Conservation (phyloP, 23 tunicate species). For the Ciona savignyi region DNA sequence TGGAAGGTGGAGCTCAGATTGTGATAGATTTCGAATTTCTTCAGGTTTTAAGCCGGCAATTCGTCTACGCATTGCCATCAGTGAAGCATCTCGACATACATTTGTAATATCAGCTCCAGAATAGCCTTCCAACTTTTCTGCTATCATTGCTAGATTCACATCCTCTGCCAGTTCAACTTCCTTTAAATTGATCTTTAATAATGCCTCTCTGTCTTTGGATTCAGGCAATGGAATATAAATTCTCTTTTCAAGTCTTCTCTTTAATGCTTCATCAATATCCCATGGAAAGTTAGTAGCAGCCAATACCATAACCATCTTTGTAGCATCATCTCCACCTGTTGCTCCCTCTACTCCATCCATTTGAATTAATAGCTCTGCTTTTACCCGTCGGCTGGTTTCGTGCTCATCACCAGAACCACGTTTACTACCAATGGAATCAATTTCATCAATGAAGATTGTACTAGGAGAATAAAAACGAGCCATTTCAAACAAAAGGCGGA, state of each 20-base stretch:
- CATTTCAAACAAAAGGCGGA: slow-evolving; percentile 79
- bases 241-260: slow-evolving; percentile 81
- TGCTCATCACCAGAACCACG: slow-evolving; percentile 96
- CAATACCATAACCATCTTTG: slow-evolving; percentile 95
- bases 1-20: slow-evolving; percentile 83
- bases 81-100: slow-evolving; percentile 88
- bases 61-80: slow-evolving; percentile 89
- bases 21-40: slow-evolving; percentile 63
- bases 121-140: slow-evolving; percentile 80
- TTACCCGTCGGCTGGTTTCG: slow-evolving; percentile 92
- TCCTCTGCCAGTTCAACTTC: slow-evolving; percentile 90
- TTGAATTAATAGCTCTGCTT: slow-evolving; percentile 74
- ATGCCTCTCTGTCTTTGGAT: slow-evolving; percentile 61
- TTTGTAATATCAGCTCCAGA: slow-evolving; percentile 95
- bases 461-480: slow-evolving; percentile 94
- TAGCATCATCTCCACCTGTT: slow-evolving; percentile 91
- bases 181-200: slow-evolving; percentile 77
- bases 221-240: slow-evolving; percentile 92
- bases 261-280: slow-evolving; percentile 97
- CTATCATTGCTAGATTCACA: slow-evolving; percentile 74
- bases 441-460: slow-evolving; percentile 96
- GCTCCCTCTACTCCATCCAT: slow-evolving; percentile 99
- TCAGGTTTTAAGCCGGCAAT: slow-evolving; percentile 80
- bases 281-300: slow-evolving; percentile 98
- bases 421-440: slow-evolving; percentile 96